Evolutionary conservation across 1,140 invertebrate genomes (phyloP).

Genomic region (Pectinophora gossypiella): DNA sequence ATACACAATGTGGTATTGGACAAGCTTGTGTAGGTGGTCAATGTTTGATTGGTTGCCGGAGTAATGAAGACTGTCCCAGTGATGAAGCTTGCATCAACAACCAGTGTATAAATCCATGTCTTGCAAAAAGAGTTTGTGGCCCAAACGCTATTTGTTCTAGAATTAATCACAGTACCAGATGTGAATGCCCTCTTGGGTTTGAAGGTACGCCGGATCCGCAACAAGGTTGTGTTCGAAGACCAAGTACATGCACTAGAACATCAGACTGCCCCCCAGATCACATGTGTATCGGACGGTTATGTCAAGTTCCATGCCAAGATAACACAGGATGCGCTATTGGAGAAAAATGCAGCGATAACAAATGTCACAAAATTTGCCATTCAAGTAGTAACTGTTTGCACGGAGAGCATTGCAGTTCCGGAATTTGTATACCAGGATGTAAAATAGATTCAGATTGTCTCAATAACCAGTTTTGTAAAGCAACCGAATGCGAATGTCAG

Average conservation of each 20-base stretch:
- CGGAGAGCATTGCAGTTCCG: conserved; percentile 90
- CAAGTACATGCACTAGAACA: conserved; percentile 78
- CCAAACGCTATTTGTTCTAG: conserved; percentile 89
- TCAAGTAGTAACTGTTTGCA: conserved; percentile 91
- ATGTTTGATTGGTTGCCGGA: conserved; percentile 88
- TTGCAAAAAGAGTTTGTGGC: conserved; percentile 85
- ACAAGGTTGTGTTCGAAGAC: conserved; percentile 89
- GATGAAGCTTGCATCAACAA: conserved; percentile 88
- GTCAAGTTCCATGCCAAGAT: conserved; percentile 84
- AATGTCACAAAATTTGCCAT: conserved; percentile 91
- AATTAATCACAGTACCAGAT: conserved; percentile 81
- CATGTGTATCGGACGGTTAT: conserved; percentile 84
- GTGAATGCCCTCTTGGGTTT: conserved; percentile 88
- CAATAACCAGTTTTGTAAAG: conserved; percentile 86
- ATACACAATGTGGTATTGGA: conserved; percentile 85
- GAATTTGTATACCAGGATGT: conserved; percentile 89
- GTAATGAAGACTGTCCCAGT: conserved; percentile 85
- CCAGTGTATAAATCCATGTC: conserved; percentile 90
- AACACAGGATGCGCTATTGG: conserved; percentile 85
- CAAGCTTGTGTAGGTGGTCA: conserved; percentile 88
- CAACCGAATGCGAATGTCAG: conserved; percentile 86
- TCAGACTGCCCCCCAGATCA: conserved; percentile 84
- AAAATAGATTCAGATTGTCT: conserved; percentile 88
- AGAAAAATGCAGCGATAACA: conserved; percentile 86
- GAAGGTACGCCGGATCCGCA: conserved; percentile 91